Base-by-base conservation (phyloP, 2,797 vertebrate species). In the Centropyge bicolor region DNA sequence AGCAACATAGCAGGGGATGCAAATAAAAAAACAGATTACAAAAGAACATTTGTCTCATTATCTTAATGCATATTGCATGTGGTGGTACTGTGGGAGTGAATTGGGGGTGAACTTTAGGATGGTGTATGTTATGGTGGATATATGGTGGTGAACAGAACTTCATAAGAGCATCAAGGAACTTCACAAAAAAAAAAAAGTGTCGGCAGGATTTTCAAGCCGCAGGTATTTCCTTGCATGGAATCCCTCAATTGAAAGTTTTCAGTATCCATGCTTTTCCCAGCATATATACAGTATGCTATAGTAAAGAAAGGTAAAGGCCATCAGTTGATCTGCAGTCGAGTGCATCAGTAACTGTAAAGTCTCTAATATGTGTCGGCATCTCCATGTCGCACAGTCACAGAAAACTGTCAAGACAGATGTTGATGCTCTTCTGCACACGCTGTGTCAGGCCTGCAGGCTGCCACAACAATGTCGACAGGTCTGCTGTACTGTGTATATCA, bases 31-130 rank as follows among this genome's bases (percentile, higher is more conserved):
- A 83, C 78, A 75, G 74, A 91, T 93, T 88, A 91, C 85, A 92
- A 94, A 91, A 85, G 80, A 91, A 91, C 83, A 91, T 89, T 88
- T 83, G 82, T 93, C 84, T 93, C 83, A 91, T 94, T 92, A 93
- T 92, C 89, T 90, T 75, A 82, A 86, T 92, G 81, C 88, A 91
- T 89, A 90, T 74, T 88, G 66, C 86, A 91, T 88, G 85, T 27
- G 76, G 35, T 83, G 86, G 81, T 84, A 88, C 57, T 70, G 78
- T 38, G 57, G 70, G 77, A 81, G 74, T 77, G 84, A 91, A 85
- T 66, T 59, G 46, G 59, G 72, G 82, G 64, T 81, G 85, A 91
- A 91, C 80, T 82, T 83, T 80, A 63, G 35, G 43, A 75, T 48
- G 45, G 36, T 38, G 46, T 67, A 13, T 66, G 64, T 65, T 82